Percentiles rank a stretch among this genome's conserved stretches.
Evolutionary conservation across 2,113 vertebrate species (phyloP).

Genomic region (Cairina moschata): DNA sequence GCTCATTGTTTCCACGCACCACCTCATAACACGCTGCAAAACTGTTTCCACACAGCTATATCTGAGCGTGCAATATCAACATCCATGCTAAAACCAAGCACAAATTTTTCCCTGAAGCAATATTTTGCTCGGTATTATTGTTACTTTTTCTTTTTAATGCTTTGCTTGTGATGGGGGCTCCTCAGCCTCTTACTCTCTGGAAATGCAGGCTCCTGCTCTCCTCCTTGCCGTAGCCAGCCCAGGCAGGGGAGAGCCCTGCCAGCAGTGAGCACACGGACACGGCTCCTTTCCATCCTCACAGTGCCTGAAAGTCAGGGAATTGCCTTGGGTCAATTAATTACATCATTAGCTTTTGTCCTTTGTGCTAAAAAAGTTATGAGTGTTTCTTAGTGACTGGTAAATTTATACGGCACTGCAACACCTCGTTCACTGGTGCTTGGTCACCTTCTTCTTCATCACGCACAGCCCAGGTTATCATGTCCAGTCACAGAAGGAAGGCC

Average conservation of each 20-base stretch:
- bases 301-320: neutral
- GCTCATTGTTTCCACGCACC: neutral
- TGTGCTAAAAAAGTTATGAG: neutral
- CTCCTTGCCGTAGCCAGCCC: neutral
- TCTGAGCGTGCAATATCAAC: slow-evolving; percentile 35
- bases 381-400: neutral
- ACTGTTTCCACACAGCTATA: neutral
- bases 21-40: neutral
- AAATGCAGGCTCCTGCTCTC: neutral
- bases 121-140: slow-evolving; percentile 20
- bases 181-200: neutral
- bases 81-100: slow-evolving; percentile 26
- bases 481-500: neutral
- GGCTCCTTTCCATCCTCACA: neutral
- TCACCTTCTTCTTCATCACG: neutral
- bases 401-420: neutral
- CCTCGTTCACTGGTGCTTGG: neutral
- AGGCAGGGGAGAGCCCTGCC: neutral
- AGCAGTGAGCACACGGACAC: neutral
- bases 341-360: neutral
- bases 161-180: neutral
- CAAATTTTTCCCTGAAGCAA: slow-evolving; percentile 39
- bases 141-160: slow-evolving; percentile 3
- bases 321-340: neutral
- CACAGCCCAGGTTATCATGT: neutral